Percentiles rank a stretch among this genome's conserved stretches.
Evolutionary conservation across 2,888 invertebrate species (phyloP).

Genomic region (Crioceris asparagi): DNA sequence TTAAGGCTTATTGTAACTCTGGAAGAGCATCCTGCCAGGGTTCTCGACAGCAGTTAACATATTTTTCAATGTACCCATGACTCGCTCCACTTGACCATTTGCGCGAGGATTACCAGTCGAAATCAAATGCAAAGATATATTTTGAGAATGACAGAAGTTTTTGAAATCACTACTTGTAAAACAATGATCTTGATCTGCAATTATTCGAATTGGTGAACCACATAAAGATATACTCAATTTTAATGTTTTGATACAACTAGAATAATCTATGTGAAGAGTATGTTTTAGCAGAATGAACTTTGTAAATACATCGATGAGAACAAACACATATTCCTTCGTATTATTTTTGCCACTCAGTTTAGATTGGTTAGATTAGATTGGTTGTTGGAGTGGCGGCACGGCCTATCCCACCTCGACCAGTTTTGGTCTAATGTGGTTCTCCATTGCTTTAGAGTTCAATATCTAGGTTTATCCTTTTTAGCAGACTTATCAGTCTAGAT

Average conservation of each 20-base stretch:
- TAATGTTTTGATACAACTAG: not conserved
- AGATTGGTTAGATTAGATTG: no score
- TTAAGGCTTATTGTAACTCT: conserved; percentile 5
- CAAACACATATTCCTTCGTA: conserved; percentile 10
- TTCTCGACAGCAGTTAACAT: conserved; percentile 3
- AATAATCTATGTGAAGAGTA: not conserved
- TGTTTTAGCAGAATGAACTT: conserved; percentile 5
- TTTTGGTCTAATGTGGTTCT: no score
- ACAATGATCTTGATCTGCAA: conserved; percentile 6
- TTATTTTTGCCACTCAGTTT: conserved; percentile 5
- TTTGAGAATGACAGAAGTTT: conserved; percentile 1
- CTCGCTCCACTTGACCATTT: no score
- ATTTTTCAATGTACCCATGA: conserved; percentile 7
- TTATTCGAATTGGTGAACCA: conserved; percentile 2
- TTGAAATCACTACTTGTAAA: conserved; percentile 5
- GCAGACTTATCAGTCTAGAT: no score
- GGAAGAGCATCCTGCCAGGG: conserved; percentile 6
- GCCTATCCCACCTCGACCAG: no score
- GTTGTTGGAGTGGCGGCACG: no score
- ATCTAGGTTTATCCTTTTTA: no score
- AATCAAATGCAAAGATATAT: conserved; percentile 5
- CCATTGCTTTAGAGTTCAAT: no score
- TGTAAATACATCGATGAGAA: conserved; percentile 7
- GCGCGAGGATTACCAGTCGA: conserved; percentile 1
- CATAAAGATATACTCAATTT: conserved; percentile 4